These are phyloP conservation scores for Dichetophora obliterata DNA, from an alignment of 2,888 invertebrate genomes.

Conservation along the genomic window DNA sequence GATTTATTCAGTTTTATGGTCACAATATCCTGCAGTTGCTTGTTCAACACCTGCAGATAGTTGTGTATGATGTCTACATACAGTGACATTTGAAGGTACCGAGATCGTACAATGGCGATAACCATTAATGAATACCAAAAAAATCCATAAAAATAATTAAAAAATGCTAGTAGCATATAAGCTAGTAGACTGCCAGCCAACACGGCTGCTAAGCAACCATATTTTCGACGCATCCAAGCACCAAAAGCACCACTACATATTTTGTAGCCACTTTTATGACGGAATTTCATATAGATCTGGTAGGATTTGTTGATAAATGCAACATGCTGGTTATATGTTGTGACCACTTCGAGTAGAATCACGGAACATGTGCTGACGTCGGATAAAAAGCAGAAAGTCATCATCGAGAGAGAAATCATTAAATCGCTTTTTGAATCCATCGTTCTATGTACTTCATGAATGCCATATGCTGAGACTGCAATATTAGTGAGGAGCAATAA, in stretches of 20 bases:
- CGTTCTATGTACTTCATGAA: slow-evolving; percentile 33
- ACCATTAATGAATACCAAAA: no score
- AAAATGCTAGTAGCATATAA: background rate
- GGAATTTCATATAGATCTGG: background rate
- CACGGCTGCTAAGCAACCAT: background rate
- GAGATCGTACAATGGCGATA: no score
- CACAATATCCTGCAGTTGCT: slow-evolving; percentile 1
- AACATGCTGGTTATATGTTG: slow-evolving; percentile 50
- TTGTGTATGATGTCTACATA: slow-evolving; percentile 31
- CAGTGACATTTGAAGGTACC: no score
- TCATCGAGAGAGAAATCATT: slow-evolving; percentile 54
- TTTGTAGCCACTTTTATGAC: background rate
- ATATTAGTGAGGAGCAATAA: slow-evolving; percentile 44
- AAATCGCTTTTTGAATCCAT: slow-evolving; percentile 41
- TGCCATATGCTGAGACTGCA: slow-evolving; percentile 45
- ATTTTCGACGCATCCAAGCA: background rate
- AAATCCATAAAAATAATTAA: no score
- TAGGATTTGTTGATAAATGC: slow-evolving; percentile 48
- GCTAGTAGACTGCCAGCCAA: background rate
- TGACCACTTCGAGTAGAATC: slow-evolving; percentile 53
- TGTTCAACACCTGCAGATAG: slow-evolving; percentile 50
- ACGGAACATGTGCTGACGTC: slow-evolving; percentile 52
- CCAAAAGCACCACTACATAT: background rate
- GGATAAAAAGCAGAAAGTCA: slow-evolving; percentile 52
- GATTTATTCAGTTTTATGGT: background rate